A percentile compares a stretch with the other conserved stretches of the same genome.
These are phyloP conservation scores for Toxonevra muliebris DNA, from an alignment of 2,888 invertebrate genomes.

Conservation along the genomic window DNA sequence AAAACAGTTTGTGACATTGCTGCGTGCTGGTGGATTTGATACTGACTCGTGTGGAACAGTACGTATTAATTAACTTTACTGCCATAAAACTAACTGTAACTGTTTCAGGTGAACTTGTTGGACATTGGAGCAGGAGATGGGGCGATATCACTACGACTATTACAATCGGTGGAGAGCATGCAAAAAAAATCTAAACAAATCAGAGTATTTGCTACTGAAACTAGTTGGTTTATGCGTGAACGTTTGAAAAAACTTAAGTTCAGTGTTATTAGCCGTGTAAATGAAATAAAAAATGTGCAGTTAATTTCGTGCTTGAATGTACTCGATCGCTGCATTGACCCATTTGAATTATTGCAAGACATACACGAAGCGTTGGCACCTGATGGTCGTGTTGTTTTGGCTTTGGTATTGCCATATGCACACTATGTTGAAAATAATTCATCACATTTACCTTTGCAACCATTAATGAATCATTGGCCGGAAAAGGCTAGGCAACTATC, in stretches of 20 bases:
- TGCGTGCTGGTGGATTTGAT: constrained; percentile 58
- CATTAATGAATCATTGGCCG: constrained; percentile 68
- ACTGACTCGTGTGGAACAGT: constrained; percentile 50
- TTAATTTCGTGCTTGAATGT: constrained; percentile 82
- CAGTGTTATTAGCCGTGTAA: constrained; percentile 60
- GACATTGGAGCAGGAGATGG: constrained; percentile 98
- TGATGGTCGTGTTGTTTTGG: constrained; percentile 82
- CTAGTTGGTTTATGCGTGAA: constrained; percentile 88
- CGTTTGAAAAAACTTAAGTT: constrained; percentile 73
- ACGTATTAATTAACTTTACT: constrained; percentile 24
- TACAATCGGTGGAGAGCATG: constrained; percentile 75
- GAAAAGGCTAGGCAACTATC: constrained; percentile 71
- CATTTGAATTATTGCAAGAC: constrained; percentile 79
- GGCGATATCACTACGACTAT: constrained; percentile 84
- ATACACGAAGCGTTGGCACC: constrained; percentile 78
- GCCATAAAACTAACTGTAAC: background rate
- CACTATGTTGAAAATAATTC: constrained; percentile 93
- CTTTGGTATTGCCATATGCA: constrained; percentile 91
- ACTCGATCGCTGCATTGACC: constrained; percentile 90
- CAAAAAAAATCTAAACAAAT: constrained; percentile 67
- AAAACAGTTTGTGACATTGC: constrained; percentile 74
- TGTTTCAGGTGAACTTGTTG: constrained; percentile 67
- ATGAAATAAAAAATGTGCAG: constrained; percentile 57
- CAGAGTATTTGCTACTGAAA: constrained; percentile 87
- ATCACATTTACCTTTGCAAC: constrained; percentile 68